Conservation (phyloP, 2,888 invertebrate genomes). For the Unio delphinus region DNA sequence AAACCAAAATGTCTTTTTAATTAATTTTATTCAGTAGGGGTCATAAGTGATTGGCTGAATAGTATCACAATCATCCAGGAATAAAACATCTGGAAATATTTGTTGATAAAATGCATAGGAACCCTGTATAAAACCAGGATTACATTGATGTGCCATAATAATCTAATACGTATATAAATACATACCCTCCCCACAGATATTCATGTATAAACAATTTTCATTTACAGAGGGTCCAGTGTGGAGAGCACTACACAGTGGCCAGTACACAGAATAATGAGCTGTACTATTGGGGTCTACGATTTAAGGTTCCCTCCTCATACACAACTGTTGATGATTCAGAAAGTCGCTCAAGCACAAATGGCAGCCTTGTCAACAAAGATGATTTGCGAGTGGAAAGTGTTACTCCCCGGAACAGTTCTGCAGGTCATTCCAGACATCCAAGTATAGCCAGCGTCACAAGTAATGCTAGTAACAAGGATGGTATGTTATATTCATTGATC, state of each 20-base stretch:
- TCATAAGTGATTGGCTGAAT: too few relatives aligned
- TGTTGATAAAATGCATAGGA: too few relatives aligned
- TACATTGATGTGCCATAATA: too few relatives aligned
- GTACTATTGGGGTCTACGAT: conserved; percentile 79
- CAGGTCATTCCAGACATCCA: conserved; percentile 41
- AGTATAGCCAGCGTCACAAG: conserved; percentile 41
- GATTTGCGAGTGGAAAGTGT: conserved; percentile 42
- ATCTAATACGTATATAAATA: too few relatives aligned
- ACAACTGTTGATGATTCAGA: conserved; percentile 33
- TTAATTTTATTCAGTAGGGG: too few relatives aligned
- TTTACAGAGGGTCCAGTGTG: conserved; percentile 77
- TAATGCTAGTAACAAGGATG: conserved; percentile 20
- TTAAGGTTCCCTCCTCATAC: conserved; percentile 34
- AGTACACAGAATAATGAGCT: conserved; percentile 79
- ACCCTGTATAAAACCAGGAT: background rate
- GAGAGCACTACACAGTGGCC: conserved; percentile 79
- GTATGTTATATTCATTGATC: background rate
- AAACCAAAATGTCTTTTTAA: too few relatives aligned
- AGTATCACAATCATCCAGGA: too few relatives aligned
- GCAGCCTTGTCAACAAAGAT: conserved; percentile 30
- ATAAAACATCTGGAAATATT: too few relatives aligned
- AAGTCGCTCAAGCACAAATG: conserved; percentile 44
- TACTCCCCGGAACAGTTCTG: conserved; percentile 33
- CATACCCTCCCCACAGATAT: too few relatives aligned
- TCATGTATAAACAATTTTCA: background rate